Percentiles rank a stretch among this genome's conserved stretches.
phyloP scores from a whole-genome alignment of 2,888 invertebrate genomes.

The Synergus laeviventris region DNA sequence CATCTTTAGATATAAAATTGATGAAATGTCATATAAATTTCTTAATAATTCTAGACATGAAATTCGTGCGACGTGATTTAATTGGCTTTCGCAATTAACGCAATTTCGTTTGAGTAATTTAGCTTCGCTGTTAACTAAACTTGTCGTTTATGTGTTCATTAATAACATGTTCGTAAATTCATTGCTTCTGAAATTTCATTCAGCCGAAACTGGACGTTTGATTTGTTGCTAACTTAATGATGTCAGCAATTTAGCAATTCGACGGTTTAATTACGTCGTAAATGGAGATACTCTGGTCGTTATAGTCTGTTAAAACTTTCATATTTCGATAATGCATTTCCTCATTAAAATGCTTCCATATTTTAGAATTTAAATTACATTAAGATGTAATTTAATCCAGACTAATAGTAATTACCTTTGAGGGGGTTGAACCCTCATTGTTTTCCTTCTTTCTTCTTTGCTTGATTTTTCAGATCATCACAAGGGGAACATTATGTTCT shows the following conservation, averaged over 20 bases:
- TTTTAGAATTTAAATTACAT: not conserved
- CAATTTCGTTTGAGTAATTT: not conserved
- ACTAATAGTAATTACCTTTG: constrained; percentile 1
- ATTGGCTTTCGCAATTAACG: not conserved
- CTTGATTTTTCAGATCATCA: constrained; percentile 21
- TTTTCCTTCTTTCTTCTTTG: constrained; percentile 29
- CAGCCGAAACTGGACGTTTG: not conserved
- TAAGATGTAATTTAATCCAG: not conserved
- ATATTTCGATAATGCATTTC: not conserved
- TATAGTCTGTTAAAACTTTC: not conserved
- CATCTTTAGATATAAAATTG: not conserved
- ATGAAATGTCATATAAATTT: not conserved
- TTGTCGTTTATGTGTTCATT: constrained; percentile 1
- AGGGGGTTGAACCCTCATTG: constrained; percentile 25
- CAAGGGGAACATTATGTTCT: not conserved
- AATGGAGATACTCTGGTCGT: not conserved
- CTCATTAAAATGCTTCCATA: not conserved
- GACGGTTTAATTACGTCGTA: not conserved
- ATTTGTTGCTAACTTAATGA: constrained; percentile 31
- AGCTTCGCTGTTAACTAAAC: constrained; percentile 16
- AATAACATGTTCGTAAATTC: not conserved
- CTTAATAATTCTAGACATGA: not conserved
- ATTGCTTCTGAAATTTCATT: constrained; percentile 25
- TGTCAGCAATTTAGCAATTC: constrained; percentile 16
- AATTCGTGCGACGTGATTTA: not conserved